These are phyloP conservation scores for Puffinus mauretanicus DNA, from an alignment of 2,113 vertebrate genomes.

Conservation along the genomic window DNA sequence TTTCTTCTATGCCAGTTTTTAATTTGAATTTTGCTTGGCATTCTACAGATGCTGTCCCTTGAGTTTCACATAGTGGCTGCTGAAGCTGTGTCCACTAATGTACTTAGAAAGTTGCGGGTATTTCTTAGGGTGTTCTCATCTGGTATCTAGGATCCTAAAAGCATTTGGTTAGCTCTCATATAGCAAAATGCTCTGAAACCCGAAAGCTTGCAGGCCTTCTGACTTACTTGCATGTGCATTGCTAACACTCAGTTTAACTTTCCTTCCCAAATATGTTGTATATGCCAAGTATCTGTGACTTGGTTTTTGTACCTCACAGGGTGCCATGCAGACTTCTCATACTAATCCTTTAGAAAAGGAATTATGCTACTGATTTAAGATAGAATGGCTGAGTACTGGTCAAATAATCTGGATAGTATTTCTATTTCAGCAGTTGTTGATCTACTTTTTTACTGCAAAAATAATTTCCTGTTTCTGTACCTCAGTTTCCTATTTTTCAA, in stretches of 20 bases:
- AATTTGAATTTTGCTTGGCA: not conserved
- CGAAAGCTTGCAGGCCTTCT: not conserved
- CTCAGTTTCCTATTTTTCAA: not conserved
- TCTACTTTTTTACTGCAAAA: not conserved
- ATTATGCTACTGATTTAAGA: not conserved
- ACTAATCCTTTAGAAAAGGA: not conserved
- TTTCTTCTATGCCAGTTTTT: not conserved
- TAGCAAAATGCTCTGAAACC: not conserved
- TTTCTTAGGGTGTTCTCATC: not conserved
- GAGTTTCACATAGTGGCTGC: not conserved
- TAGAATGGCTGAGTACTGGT: not conserved
- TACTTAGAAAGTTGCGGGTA: not conserved
- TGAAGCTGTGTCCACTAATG: not conserved
- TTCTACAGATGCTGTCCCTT: not conserved
- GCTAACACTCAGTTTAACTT: not conserved
- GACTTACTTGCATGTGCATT: not conserved
- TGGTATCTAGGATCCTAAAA: not conserved
- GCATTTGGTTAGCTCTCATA: rapidly evolving
- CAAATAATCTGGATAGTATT: not conserved
- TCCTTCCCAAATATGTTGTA: not conserved
- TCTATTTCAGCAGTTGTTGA: not conserved
- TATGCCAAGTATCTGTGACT: not conserved
- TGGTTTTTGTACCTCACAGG: not conserved
- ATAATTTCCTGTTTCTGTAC: not conserved
- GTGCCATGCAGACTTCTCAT: not conserved